A percentile compares a stretch with the other conserved stretches of the same genome.
Conservation (phyloP, 2,113 vertebrate species). For the Mastomys natalensis region DNA sequence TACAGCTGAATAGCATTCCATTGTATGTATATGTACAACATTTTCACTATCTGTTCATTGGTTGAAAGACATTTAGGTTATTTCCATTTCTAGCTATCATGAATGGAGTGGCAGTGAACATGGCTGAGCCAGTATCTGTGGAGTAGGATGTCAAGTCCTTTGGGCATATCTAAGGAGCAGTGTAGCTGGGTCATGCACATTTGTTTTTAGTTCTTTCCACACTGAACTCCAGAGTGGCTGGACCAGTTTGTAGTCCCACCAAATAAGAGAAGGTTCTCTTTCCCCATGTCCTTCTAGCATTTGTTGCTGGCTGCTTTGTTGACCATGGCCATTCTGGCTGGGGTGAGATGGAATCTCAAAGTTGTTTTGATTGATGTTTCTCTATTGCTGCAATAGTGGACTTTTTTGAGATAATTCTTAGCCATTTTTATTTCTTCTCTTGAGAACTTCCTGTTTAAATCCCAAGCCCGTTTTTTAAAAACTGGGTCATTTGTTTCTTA, state of each 20-base stretch:
- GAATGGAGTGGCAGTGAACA: not conserved
- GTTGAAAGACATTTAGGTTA: not conserved
- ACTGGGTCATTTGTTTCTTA: not conserved
- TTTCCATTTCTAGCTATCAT: not conserved
- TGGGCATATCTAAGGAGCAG: not conserved
- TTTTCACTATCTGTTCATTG: not conserved
- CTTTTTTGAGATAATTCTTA: not conserved
- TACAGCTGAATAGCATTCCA: not conserved
- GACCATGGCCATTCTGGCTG: not conserved
- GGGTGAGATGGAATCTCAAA: not conserved
- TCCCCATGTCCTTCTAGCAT: not conserved
- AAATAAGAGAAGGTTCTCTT: not conserved
- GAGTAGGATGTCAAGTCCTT: not conserved
- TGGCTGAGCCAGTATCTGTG: not conserved
- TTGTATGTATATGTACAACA: not conserved
- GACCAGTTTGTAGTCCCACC: not conserved
- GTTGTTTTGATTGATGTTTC: not conserved
- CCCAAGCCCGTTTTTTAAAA: not conserved
- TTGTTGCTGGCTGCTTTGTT: not conserved
- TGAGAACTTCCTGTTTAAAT: not conserved
- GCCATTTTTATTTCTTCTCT: not conserved
- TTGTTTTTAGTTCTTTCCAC: not conserved
- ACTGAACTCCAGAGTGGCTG: too few species aligned
- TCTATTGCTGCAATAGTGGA: not conserved
- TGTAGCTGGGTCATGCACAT: not conserved